These are phyloP conservation scores for Lota lota DNA, from an alignment of 2,113 vertebrate genomes.

Conservation along the genomic window DNA sequence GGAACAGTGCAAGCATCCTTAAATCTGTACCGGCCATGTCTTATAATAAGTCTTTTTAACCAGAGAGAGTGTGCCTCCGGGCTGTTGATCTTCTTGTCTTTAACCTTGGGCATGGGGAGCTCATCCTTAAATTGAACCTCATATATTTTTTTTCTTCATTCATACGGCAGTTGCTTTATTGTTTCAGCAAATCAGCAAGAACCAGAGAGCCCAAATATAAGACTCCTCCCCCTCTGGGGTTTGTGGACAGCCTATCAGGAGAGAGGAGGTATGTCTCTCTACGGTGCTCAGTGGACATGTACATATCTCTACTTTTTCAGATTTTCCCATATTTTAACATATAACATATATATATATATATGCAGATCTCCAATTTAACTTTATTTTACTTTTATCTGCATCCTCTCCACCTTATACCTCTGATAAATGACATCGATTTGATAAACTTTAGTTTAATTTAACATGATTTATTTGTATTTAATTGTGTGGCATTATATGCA, in stretches of 20 bases:
- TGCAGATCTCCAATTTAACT: background rate
- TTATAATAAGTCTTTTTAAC: conserved; percentile 19
- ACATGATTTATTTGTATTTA: too few relatives aligned
- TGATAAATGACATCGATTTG: too few relatives aligned
- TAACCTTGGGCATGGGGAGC: conserved; percentile 22
- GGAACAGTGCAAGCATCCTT: conserved; percentile 46
- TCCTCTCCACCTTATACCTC: too few relatives aligned
- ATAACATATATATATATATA: background rate
- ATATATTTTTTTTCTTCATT: conserved; percentile 24
- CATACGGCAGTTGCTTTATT: conserved; percentile 65
- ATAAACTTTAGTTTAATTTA: too few relatives aligned
- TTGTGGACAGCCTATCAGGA: conserved; percentile 36
- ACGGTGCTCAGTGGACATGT: conserved; percentile 15
- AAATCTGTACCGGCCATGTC: conserved; percentile 40
- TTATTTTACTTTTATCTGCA: too few relatives aligned
- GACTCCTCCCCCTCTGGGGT: conserved; percentile 60
- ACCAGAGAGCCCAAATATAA: conserved; percentile 57
- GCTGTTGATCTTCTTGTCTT: conserved; percentile 51
- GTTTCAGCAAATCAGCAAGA: conserved; percentile 71
- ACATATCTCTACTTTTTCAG: conserved; percentile 1
- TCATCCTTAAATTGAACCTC: conserved; percentile 25
- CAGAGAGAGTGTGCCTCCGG: conserved; percentile 46
- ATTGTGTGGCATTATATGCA: too few relatives aligned
- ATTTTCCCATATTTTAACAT: too few relatives aligned
- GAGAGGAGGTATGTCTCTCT: conserved; percentile 29